phyloP scores from a whole-genome alignment of 2,888 invertebrate species.

The Zhuqinia jingwanae region DNA sequence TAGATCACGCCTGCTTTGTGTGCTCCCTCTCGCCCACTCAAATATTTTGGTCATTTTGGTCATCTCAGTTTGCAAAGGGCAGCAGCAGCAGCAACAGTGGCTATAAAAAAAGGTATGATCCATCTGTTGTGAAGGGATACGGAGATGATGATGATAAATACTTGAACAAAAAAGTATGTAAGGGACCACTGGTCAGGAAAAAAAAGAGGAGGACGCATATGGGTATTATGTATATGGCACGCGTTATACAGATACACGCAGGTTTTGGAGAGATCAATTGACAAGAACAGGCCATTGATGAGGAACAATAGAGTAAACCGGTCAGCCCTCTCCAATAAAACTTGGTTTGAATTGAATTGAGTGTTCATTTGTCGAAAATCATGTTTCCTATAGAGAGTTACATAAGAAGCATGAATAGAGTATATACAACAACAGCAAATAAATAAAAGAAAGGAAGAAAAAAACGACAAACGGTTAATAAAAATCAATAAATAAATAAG shows the following conservation, averaged over 20 bases:
- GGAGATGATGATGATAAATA: background rate
- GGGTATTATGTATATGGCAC: background rate
- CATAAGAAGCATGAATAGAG: conserved; percentile 47
- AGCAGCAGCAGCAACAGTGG: background rate
- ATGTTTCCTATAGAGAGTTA: conserved; percentile 45
- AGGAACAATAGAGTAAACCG: background rate
- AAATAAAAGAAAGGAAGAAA: background rate
- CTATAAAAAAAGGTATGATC: background rate
- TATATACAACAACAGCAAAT: background rate
- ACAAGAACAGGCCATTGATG: conserved; percentile 23
- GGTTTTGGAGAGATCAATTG: background rate
- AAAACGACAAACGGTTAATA: conserved; percentile 25
- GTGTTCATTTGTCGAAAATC: conserved; percentile 63
- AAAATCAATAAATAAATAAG: conserved; percentile 46
- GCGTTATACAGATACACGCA: too few relatives aligned
- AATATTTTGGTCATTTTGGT: conserved; percentile 70
- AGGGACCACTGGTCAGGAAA: background rate
- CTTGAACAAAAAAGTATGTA: background rate
- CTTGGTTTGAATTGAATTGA: conserved; percentile 31
- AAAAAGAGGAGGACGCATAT: background rate
- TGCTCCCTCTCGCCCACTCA: conserved; percentile 8
- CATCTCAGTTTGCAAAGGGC: conserved; percentile 21
- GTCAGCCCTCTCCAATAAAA: conserved; percentile 45
- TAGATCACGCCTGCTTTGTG: conserved; percentile 57
- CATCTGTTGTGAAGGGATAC: too few relatives aligned